Evolutionary conservation across 2,888 invertebrate species (phyloP).

Genomic region (Drosophila nr. perissopoda): DNA sequence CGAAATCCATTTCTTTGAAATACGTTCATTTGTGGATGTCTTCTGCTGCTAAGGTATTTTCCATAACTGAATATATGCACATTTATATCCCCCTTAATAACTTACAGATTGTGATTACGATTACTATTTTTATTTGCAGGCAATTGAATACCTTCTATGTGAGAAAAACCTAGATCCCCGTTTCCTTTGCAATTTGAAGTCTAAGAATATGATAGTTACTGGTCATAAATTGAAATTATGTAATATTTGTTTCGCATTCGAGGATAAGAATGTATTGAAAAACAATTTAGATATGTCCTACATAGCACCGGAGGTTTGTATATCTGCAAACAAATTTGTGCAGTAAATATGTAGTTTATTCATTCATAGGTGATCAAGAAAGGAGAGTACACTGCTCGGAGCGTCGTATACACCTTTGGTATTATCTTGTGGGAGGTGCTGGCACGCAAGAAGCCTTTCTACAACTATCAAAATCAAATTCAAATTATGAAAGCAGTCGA

Average conservation of each 20-base stretch:
- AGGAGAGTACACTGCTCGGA: neutral
- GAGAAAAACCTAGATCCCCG: neutral
- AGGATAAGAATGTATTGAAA: neutral
- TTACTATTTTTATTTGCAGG: neutral
- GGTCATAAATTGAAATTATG: neutral
- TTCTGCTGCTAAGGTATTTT: neutral
- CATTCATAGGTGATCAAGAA: neutral
- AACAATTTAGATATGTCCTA: conserved; percentile 2
- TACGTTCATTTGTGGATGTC: too few species aligned
- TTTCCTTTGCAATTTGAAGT: neutral
- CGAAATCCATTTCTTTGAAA: neutral
- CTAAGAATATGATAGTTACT: conserved; percentile 5
- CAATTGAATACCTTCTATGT: neutral
- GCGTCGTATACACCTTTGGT: conserved; percentile 10
- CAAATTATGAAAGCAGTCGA: neutral
- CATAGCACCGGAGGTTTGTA: conserved; percentile 21
- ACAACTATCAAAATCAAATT: neutral
- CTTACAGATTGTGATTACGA: neutral
- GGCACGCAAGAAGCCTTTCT: conserved; percentile 4
- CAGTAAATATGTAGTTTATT: neutral
- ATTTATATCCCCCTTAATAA: neutral
- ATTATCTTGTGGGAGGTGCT: conserved; percentile 18
- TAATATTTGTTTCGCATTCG: neutral
- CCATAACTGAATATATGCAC: neutral
- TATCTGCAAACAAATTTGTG: neutral